These are phyloP conservation scores for Apeira syringaria DNA, from an alignment of 2,888 invertebrate genomes.

Conservation along the genomic window DNA sequence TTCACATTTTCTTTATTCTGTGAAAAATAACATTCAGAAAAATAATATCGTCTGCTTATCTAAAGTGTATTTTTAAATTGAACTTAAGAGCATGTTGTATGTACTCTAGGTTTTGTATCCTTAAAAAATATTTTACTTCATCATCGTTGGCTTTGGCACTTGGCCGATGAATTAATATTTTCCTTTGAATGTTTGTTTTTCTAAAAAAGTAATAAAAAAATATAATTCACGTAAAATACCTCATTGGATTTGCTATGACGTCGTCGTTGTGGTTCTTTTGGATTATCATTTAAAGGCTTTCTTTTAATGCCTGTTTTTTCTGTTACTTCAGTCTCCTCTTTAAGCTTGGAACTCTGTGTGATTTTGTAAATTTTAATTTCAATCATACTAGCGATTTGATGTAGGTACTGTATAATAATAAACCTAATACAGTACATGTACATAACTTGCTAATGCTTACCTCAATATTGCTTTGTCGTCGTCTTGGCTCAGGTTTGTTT, in stretches of 20 bases:
- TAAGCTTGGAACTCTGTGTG: constrained; percentile 39
- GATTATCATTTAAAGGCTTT: constrained; percentile 39
- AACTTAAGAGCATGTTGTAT: no score
- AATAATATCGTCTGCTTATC: no score
- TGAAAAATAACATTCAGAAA: constrained; percentile 14
- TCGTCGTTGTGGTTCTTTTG: constrained; percentile 44
- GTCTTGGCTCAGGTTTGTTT: constrained; percentile 31
- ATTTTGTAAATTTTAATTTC: constrained; percentile 10
- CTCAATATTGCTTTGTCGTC: constrained; percentile 53
- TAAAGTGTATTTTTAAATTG: no score
- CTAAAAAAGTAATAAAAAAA: constrained; percentile 17
- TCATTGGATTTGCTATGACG: constrained; percentile 44
- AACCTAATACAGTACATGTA: no score
- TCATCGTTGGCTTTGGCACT: constrained; percentile 38
- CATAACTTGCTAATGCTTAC: constrained; percentile 43
- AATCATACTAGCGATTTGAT: not conserved
- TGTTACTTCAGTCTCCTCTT: constrained; percentile 39
- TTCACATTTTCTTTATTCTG: constrained; percentile 40
- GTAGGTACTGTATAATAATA: not conserved
- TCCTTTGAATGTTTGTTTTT: constrained; percentile 40
- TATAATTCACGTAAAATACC: constrained; percentile 33
- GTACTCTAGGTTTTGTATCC: no score
- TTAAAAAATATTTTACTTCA: constrained; percentile 38
- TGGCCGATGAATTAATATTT: constrained; percentile 39
- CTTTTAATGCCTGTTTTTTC: constrained; percentile 44